phyloP scores from a whole-genome alignment of 64 coral and sea anemone genomes.

The Porites australiensis region DNA sequence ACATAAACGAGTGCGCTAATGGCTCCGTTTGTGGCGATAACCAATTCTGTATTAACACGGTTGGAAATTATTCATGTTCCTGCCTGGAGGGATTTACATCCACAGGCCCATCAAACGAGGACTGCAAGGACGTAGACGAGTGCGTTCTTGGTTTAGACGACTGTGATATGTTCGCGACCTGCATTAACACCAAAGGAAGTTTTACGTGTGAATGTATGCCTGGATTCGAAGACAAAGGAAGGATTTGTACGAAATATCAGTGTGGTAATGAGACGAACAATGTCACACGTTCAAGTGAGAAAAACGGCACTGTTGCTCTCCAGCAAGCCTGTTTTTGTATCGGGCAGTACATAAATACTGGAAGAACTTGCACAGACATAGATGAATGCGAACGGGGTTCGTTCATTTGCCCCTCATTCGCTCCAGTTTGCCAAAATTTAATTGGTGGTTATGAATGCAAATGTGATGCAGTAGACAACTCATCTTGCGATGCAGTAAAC shows the following conservation, averaged over 20 bases:
- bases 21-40: slow-evolving; percentile 56
- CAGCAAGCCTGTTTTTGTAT: slow-evolving; percentile 49
- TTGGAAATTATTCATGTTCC: slow-evolving; percentile 64
- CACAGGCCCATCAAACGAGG: slow-evolving; percentile 26
- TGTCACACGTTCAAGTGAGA: background rate
- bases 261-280: slow-evolving; percentile 25
- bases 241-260: slow-evolving; percentile 59
- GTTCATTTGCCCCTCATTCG: slow-evolving; percentile 31
- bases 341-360: slow-evolving; percentile 54
- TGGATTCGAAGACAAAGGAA: slow-evolving; percentile 71
- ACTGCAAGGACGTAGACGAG: slow-evolving; percentile 69
- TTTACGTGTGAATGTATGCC: slow-evolving; percentile 62
- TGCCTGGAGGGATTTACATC: slow-evolving; percentile 69
- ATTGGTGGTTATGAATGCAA: slow-evolving; percentile 79
- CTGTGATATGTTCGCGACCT: slow-evolving; percentile 59
- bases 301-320: background rate
- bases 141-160: slow-evolving; percentile 51
- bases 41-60: slow-evolving; percentile 61
- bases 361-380: slow-evolving; percentile 48
- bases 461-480: slow-evolving; percentile 63
- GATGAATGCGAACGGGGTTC: slow-evolving; percentile 59
- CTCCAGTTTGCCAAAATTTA: slow-evolving; percentile 67
- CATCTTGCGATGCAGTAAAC: slow-evolving; percentile 67
- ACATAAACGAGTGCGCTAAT: slow-evolving; percentile 59
- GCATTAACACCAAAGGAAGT: slow-evolving; percentile 71